A percentile compares a stretch with the other conserved stretches of the same genome.
Conservation (phyloP, 2,888 invertebrate genomes). For the Dusona sp. region DNA sequence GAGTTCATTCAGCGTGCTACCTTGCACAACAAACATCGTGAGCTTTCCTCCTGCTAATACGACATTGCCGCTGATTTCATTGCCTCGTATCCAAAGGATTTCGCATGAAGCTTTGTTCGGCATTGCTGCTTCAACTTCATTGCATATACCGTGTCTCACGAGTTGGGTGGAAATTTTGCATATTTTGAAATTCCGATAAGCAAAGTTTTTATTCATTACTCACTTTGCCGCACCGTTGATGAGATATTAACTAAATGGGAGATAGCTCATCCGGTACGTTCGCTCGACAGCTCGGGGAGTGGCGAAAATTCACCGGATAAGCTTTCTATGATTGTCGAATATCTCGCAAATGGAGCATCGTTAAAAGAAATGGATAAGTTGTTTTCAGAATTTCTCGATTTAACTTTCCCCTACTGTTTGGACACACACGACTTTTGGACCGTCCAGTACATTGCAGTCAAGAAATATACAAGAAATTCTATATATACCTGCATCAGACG, state of each 20-base stretch:
- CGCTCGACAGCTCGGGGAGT: neutral
- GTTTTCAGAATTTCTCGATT: neutral
- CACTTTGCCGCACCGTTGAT: neutral
- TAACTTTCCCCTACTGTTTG: neutral
- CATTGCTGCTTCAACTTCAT: neutral
- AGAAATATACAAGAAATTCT: neutral
- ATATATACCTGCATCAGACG: neutral
- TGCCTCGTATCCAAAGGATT: conserved; percentile 19
- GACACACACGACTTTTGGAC: neutral
- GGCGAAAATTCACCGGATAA: neutral
- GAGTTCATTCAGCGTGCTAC: neutral
- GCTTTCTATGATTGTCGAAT: neutral
- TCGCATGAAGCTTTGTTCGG: neutral
- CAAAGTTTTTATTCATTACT: neutral
- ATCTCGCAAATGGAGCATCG: neutral
- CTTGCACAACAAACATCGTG: neutral
- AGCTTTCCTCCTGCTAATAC: conserved; percentile 32
- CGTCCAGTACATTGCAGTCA: neutral
- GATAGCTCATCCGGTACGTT: neutral
- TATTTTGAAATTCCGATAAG: neutral
- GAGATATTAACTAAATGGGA: neutral
- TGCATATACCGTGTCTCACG: neutral
- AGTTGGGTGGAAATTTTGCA: neutral
- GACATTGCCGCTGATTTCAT: conserved; percentile 6
- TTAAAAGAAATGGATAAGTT: neutral